Conservation (phyloP, 92 coral and sea anemone genomes). For the Blastomussa wellsi region DNA sequence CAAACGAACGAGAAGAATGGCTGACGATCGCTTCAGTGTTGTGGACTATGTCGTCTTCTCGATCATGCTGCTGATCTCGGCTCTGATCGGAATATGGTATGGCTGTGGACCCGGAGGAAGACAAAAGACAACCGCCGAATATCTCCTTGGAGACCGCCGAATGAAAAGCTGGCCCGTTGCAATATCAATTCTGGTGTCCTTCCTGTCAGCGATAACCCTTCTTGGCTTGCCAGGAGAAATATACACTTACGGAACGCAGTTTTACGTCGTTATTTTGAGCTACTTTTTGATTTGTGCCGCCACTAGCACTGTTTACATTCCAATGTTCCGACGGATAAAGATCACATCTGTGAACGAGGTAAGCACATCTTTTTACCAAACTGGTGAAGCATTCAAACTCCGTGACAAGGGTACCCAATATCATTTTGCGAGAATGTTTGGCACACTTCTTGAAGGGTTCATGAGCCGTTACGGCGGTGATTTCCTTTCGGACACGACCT, state of each 20-base stretch:
- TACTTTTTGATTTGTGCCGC: constrained; percentile 26
- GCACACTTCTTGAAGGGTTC: no score
- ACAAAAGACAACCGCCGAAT: constrained; percentile 61
- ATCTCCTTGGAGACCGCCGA: constrained; percentile 54
- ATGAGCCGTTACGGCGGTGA: no score
- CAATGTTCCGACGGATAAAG: constrained; percentile 49
- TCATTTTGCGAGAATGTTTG: no score
- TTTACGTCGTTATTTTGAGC: not conserved
- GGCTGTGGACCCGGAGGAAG: constrained; percentile 49
- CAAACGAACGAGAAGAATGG: not conserved
- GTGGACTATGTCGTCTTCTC: constrained; percentile 67
- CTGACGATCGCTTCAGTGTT: constrained; percentile 37
- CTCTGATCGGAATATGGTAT: constrained; percentile 62
- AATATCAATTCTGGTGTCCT: constrained; percentile 64
- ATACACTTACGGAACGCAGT: constrained; percentile 65
- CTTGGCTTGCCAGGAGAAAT: constrained; percentile 74
- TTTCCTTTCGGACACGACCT: no score
- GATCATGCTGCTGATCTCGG: constrained; percentile 61
- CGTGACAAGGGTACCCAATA: no score
- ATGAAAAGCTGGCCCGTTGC: constrained; percentile 66
- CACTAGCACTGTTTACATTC: constrained; percentile 41
- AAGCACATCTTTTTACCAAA: constrained; percentile 6
- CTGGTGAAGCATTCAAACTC: no score
- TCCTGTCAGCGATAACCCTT: constrained; percentile 66
- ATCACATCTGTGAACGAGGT: constrained; percentile 60